Evolutionary conservation across 2,888 invertebrate species (phyloP), one percentile per base, ranked within the genome.

Genomic region (Cantharis rustica): DNA sequence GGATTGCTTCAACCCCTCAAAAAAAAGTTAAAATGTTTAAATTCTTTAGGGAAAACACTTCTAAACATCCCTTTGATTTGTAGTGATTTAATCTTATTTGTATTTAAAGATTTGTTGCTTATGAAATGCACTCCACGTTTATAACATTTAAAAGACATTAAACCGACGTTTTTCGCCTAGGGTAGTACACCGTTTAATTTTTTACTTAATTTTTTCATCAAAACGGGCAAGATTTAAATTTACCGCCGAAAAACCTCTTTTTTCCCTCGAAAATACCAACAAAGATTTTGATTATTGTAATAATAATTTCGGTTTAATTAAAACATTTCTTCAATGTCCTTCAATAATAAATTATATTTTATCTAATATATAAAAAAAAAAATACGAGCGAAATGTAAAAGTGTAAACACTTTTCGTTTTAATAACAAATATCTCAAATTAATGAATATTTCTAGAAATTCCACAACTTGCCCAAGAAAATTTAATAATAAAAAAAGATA

Each of bases 21-120:
- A 66, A 66, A 27, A 83, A 86, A 87, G 86, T 87, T 88, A 86
- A 86, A 88, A 87, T 87, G 87, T 87, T 87, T 87, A 87, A 88
- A 87, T 84, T 88, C 88, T 87, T 86, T 81, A 81, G 86, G 87
- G 87, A 87, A 81, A 83, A 80, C 84, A 78, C 76, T 73, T 66
- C 79, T 71, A 75, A 75, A 73, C 76, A 72, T 80, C 81, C 84
- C 80, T 80, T 81, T 73, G 77, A 76, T 70, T 80, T 78, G 77
- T 79, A 75, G 76, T 77, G 80, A 82, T 83, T 84, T 83, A 81
- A 84, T 84, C 82, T 79, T 75, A 75, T 78, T 77, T 47, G 47
- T 47, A 47, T 47, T 47, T 47, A 47, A 47, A 47, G 47, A n/a
- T 47, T 47, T 47, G 47, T 47, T 47, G 47, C 47, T 47, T 47